Evolutionary conservation across 1,140 invertebrate species (phyloP).

Genomic region (Anoplophora glabripennis): DNA sequence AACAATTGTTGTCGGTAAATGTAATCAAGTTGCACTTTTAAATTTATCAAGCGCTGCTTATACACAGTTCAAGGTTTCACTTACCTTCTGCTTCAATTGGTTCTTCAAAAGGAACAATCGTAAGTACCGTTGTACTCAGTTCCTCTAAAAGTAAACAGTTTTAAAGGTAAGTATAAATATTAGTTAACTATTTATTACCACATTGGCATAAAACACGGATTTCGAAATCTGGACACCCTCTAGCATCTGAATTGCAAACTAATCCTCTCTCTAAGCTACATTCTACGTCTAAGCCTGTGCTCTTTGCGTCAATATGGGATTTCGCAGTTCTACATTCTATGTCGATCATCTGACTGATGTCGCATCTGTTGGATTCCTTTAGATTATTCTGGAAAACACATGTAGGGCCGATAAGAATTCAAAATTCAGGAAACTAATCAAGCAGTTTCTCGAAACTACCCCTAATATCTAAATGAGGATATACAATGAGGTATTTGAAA

Average conservation of each 20-base stretch:
- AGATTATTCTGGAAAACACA: conserved; percentile 40
- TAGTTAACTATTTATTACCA: conserved; percentile 35
- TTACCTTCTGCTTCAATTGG: not conserved
- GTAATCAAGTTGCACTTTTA: too few relatives aligned
- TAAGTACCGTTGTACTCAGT: not conserved
- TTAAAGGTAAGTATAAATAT: not conserved
- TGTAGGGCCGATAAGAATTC: conserved; percentile 6
- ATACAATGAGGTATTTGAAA: too few relatives aligned
- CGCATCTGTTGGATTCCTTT: conserved; percentile 54
- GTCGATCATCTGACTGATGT: conserved; percentile 59
- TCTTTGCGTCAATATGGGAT: conserved; percentile 60
- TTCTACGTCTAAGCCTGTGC: conserved; percentile 68
- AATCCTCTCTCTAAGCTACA: conserved; percentile 72
- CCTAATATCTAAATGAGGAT: too few relatives aligned
- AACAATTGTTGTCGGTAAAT: too few relatives aligned
- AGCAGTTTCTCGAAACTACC: too few relatives aligned
- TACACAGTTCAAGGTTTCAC: not conserved
- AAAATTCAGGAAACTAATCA: conserved; percentile 14
- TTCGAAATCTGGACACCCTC: conserved; percentile 67
- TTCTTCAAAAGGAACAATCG: not conserved
- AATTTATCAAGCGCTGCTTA: too few relatives aligned
- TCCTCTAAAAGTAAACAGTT: not conserved
- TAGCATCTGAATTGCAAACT: conserved; percentile 55
- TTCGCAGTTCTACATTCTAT: conserved; percentile 71
- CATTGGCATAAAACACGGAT: conserved; percentile 69